These are phyloP conservation scores for Andinoacara biseriatus DNA, from an alignment of 2,113 vertebrate species.

Conservation along the genomic window DNA sequence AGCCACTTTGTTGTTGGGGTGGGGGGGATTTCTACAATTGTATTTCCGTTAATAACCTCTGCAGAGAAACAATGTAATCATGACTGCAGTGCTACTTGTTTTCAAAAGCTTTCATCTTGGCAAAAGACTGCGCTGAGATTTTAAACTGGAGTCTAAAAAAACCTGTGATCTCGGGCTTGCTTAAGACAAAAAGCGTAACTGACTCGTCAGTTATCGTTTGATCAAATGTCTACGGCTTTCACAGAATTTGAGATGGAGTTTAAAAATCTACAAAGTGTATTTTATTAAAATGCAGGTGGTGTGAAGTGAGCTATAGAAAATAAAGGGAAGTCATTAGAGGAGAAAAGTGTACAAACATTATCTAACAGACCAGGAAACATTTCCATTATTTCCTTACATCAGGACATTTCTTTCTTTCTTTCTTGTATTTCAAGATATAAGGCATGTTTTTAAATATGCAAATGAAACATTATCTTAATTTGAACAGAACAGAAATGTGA, in stretches of 20 bases:
- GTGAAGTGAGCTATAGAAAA: background rate
- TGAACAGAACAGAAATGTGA: background rate
- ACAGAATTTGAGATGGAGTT: background rate
- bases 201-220: background rate
- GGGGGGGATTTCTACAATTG: conserved; percentile 20
- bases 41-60: conserved; percentile 26
- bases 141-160: background rate
- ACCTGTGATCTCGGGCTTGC: background rate
- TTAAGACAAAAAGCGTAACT: background rate
- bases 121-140: background rate
- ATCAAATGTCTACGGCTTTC: background rate
- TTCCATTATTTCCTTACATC: background rate
- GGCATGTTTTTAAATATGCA: no score
- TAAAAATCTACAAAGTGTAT: background rate
- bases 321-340: background rate
- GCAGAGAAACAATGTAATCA: conserved; percentile 18
- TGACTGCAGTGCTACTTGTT: background rate
- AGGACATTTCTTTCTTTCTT: background rate
- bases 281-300: background rate
- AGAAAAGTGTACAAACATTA: background rate
- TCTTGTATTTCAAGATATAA: no score
- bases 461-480: no score
- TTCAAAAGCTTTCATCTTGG: background rate
- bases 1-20: conserved; percentile 27
- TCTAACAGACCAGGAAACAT: no score